phyloP scores from a whole-genome alignment of 2,888 invertebrate genomes.

The Drosophila emarginata region DNA sequence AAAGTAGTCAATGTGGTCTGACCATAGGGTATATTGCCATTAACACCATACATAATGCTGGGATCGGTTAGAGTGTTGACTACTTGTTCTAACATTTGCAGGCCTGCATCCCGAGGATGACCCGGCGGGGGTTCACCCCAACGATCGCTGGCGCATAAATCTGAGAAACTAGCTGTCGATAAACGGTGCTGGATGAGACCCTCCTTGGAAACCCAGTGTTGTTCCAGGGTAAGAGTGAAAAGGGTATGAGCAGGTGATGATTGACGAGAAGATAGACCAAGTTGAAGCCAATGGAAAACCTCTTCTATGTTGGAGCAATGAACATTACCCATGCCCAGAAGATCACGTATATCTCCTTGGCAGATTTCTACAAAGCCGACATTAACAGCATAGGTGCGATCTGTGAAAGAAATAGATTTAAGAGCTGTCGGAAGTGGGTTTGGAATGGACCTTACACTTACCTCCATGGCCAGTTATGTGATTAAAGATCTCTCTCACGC shows the following conservation, averaged over 20 bases:
- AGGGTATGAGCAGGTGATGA: constrained; percentile 84
- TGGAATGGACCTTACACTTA: constrained; percentile 17
- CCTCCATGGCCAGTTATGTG: constrained; percentile 85
- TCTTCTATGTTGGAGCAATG: constrained; percentile 86
- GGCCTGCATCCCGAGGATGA: constrained; percentile 85
- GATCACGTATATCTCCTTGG: constrained; percentile 86
- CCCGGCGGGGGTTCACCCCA: constrained; percentile 83
- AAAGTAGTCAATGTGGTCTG: constrained; percentile 88
- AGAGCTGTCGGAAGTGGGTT: background rate
- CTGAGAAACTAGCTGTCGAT: constrained; percentile 89
- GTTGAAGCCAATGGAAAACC: constrained; percentile 87
- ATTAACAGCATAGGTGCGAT: constrained; percentile 86
- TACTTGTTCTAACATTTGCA: constrained; percentile 87
- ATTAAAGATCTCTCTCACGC: constrained; percentile 88
- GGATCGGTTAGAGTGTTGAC: constrained; percentile 85
- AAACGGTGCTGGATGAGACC: constrained; percentile 87
- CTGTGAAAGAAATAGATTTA: constrained; percentile 60
- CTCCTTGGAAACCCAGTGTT: constrained; percentile 88
- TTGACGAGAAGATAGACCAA: constrained; percentile 84
- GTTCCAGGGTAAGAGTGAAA: constrained; percentile 89
- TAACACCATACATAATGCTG: constrained; percentile 76
- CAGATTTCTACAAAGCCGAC: constrained; percentile 90
- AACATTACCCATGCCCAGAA: constrained; percentile 84
- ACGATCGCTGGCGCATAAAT: constrained; percentile 85
- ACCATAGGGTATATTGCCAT: constrained; percentile 83